These are phyloP conservation scores for Antennarius maculatus DNA, from an alignment of 2,797 vertebrate species.

Conservation along the genomic window DNA sequence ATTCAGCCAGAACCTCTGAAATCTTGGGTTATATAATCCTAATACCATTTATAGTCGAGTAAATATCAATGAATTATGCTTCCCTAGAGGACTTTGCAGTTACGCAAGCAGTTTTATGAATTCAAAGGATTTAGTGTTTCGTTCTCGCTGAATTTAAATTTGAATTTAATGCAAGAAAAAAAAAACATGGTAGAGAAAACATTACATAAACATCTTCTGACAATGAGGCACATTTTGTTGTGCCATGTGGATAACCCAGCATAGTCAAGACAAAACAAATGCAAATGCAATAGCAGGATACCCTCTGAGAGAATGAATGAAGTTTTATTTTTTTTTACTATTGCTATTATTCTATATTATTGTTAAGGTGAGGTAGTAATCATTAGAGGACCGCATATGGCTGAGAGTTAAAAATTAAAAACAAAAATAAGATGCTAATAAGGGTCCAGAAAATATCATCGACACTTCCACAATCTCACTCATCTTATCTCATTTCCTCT, in stretches of 20 bases:
- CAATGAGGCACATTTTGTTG: slow-evolving; percentile 16
- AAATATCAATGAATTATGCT: slow-evolving; percentile 36
- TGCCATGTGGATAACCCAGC: slow-evolving; percentile 25
- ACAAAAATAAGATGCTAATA: slow-evolving; percentile 35
- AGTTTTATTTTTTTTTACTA: too few relatives aligned
- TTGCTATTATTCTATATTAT: too few relatives aligned
- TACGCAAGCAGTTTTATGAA: slow-evolving; percentile 38
- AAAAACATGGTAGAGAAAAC: slow-evolving; percentile 15
- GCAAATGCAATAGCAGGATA: slow-evolving; percentile 6
- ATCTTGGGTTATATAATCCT: slow-evolving; percentile 27
- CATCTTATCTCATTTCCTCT: slow-evolving; percentile 20
- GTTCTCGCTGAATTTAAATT: slow-evolving; percentile 32
- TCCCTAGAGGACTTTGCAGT: slow-evolving; percentile 35
- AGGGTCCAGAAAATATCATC: slow-evolving; percentile 30
- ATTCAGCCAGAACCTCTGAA: slow-evolving; percentile 1
- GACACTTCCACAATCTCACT: slow-evolving; percentile 20
- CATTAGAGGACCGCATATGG: not conserved
- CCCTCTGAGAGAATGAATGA: not conserved
- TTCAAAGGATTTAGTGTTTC: slow-evolving; percentile 47
- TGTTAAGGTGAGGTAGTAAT: too few relatives aligned
- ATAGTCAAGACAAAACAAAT: slow-evolving; percentile 5
- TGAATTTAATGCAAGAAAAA: slow-evolving; percentile 13
- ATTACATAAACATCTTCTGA: slow-evolving; percentile 47
- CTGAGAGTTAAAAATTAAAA: slow-evolving; percentile 10
- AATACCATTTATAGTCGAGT: slow-evolving; percentile 28